These are phyloP conservation scores for Rhinoderma darwinii DNA, from an alignment of 2,113 vertebrate species.

Conservation along the genomic window DNA sequence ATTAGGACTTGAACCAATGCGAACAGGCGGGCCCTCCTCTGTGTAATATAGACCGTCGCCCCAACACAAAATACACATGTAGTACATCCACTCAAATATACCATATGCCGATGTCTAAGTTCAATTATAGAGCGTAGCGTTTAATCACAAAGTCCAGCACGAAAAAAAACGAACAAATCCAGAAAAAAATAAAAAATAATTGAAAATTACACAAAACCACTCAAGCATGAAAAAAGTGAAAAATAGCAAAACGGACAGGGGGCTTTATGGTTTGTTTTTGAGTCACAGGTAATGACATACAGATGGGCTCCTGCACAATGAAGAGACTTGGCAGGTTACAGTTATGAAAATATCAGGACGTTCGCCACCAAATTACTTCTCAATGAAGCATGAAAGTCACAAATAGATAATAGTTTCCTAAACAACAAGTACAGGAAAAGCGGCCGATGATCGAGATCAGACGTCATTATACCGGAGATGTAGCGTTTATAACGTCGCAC, in stretches of 20 bases:
- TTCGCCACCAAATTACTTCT: conserved; percentile 47
- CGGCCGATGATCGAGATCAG: not conserved
- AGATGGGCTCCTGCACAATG: conserved; percentile 27
- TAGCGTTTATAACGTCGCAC: not conserved
- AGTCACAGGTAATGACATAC: conserved; percentile 56
- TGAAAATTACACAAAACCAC: conserved; percentile 18
- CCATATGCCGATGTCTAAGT: not conserved
- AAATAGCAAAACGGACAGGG: conserved; percentile 27
- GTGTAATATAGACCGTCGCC: not conserved
- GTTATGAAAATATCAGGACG: conserved; percentile 46
- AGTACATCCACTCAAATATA: not conserved
- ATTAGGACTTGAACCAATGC: not conserved
- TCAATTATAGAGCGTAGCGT: not conserved
- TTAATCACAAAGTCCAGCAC: not conserved
- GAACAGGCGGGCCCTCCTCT: not conserved
- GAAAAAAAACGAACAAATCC: not conserved
- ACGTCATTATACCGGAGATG: not conserved
- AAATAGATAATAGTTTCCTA: conserved; percentile 39
- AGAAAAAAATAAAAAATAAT: not conserved
- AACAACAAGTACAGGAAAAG: conserved; percentile 5
- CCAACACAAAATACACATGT: not conserved
- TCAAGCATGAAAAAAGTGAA: conserved; percentile 35
- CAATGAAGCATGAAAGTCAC: conserved; percentile 57
- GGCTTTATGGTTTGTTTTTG: conserved; percentile 48
- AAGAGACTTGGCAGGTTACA: conserved; percentile 52